Conservation (phyloP, 2,113 vertebrate genomes). For the Bombycilla garrulus region DNA sequence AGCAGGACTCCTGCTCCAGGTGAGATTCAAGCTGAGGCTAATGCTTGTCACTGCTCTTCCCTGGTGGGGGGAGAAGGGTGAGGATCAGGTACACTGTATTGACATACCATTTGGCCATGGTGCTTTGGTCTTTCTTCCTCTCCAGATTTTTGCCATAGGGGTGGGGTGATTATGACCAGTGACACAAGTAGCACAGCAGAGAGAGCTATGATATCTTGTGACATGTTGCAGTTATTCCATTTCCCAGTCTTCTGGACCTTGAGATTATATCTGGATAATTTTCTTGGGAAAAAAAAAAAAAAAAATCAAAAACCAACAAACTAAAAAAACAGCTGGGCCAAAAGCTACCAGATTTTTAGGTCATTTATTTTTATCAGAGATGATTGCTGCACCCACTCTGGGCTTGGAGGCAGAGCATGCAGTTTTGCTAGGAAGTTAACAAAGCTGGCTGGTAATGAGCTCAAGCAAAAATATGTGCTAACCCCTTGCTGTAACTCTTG, state of each 20-base stretch:
- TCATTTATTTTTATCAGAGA: background rate
- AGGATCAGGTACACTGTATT: rapidly evolving
- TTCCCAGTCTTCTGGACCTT: background rate
- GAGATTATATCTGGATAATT: background rate
- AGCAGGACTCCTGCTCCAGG: background rate
- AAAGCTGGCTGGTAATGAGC: background rate
- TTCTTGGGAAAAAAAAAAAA: background rate
- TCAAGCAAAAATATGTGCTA: background rate
- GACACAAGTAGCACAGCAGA: background rate
- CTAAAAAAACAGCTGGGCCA: background rate
- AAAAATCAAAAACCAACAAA: too few species aligned
- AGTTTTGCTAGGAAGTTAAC: background rate
- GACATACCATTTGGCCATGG: background rate
- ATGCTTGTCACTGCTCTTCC: background rate
- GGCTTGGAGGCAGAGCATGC: background rate
- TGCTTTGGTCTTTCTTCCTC: background rate
- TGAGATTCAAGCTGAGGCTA: background rate
- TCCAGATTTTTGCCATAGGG: background rate
- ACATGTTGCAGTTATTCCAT: background rate
- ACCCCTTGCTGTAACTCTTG: background rate
- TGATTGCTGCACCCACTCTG: background rate
- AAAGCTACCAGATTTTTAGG: background rate
- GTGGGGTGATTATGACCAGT: background rate
- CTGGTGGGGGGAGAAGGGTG: background rate
- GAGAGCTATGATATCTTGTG: background rate